phyloP scores from a whole-genome alignment of 2,113 vertebrate genomes.

The Lanius ludovicianus region DNA sequence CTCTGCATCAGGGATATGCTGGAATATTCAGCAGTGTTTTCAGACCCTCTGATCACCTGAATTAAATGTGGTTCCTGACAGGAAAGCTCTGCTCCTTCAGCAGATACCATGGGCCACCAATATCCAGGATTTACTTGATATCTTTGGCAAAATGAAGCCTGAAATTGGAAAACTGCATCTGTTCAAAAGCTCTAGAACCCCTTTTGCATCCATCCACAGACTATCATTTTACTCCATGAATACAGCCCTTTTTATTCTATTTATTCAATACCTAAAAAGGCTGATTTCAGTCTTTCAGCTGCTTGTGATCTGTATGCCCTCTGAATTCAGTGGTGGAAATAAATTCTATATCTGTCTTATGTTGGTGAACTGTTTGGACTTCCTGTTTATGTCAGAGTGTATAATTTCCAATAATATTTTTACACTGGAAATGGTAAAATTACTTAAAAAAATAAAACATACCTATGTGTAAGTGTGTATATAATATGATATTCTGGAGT shows the following conservation, averaged over 20 bases:
- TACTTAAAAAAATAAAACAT: neutral
- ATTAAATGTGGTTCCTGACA: neutral
- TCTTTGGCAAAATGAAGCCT: neutral
- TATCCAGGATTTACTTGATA: neutral
- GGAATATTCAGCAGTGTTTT: neutral
- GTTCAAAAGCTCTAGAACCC: neutral
- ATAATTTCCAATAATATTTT: neutral
- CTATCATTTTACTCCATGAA: neutral
- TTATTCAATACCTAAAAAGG: neutral
- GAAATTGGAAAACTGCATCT: neutral
- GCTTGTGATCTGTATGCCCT: neutral
- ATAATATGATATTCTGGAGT: neutral
- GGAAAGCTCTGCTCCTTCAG: neutral
- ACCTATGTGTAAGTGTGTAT: neutral
- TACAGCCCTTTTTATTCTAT: neutral
- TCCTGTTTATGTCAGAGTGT: neutral
- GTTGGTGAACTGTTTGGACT: neutral
- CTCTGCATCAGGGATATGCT: neutral
- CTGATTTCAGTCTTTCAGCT: neutral
- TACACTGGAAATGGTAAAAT: neutral
- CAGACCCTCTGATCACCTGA: neutral
- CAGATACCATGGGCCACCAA: neutral
- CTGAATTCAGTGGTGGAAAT: neutral
- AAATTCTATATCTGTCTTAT: neutral
- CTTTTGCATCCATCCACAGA: neutral